Base-by-base conservation (phyloP, 64 coral and sea anemone genomes). In the Montipora efflorescens region DNA sequence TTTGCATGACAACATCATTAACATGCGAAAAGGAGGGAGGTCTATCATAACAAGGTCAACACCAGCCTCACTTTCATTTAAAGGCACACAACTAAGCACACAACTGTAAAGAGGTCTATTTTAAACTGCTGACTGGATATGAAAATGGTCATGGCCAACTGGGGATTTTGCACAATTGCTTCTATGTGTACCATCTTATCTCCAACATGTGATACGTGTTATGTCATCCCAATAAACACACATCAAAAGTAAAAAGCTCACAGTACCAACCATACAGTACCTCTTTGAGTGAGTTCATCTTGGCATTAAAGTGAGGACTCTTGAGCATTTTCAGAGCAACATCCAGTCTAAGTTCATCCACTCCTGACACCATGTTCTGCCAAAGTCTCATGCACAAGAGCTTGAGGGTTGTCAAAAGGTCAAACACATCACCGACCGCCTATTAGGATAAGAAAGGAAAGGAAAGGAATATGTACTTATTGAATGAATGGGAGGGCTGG, bases 221-320 rank as follows among this genome's bases (percentile, higher is more conserved):
- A 36, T 36, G 36, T 36, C 1, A 36, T 36, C 36, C 2, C 36
- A 36, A 36, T 36, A 36, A 36, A 36, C 36, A 36, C 36, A 36
- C 36, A 36, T 36, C 36, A 36, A 36, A 36, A 36, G 28, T 36
- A 36, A 36, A 57, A 8, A 11, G 53, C 11, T 11, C 36, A 8
- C 53, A 57, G 53, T 8, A 57, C 77, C 79, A 44, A 67, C 28
- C 28, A 36, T 36, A 36, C 28, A 36, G 28, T 36, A 97, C 95
- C 84, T 97, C 95, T 71, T 97, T 97, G 36, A 97, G 59, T 12
- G 96, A 97, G 84, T 97, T 97, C 96, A 97, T 97, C 82, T 97
- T 97, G 49, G 96, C 96, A 95, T 97, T 97, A 61, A 97, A 97
- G 66, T 97, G 96, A 59, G 96, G 96, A 68, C 93, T 95, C 77